Evolutionary conservation across 2,888 invertebrate genomes (phyloP), one percentile per base, ranked within the genome.

Genomic region (Aethes cnicana): DNA sequence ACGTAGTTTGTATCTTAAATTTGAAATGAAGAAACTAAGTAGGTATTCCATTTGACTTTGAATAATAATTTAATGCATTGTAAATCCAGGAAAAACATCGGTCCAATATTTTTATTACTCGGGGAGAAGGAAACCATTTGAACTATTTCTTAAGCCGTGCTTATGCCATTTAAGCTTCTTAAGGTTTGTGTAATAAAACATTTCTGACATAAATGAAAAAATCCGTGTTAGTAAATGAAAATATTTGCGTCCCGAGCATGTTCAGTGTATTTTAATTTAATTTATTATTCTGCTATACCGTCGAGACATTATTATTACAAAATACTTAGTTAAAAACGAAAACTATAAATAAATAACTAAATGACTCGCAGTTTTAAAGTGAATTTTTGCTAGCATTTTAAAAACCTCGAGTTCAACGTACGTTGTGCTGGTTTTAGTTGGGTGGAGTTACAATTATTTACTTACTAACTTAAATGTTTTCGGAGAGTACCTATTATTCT

Each of bases 401-500:
- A 9, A 9, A 20, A 12, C 17, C 16, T 4, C 16, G 5, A 33
- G 33, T 33, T 33, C 17, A 16, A 17, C 16, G 33, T n/a, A n/a
- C n/a, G n/a, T n/a, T n/a, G n/a, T n/a, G n/a, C n/a, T n/a, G n/a
- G n/a, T n/a, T n/a, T n/a, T n/a, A n/a, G n/a, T n/a, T n/a, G n/a
- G n/a, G n/a, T n/a, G n/a, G n/a, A n/a, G n/a, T n/a, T 21, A 4
- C 8, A 2, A 37, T 37, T 6, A 14, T 37, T 37, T 37, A 25
- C 3, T n/a, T 32, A 30, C 23, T 9, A 14, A 21, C 18, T 18
- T 14, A n/a, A 9, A 32, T 5, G 12, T 32, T 20, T 35, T 23
- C 11, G 55, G 47, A 55, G 56, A 59, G 55, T 58, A n/a, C n/a
- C n/a, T n/a, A 57, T 48, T 46, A 50, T 56, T 52, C 53, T 41